Percentiles rank a stretch among this genome's conserved stretches.
Evolutionary conservation across 2,797 vertebrate species (phyloP).

Genomic region (Micrastur ruficollis): DNA sequence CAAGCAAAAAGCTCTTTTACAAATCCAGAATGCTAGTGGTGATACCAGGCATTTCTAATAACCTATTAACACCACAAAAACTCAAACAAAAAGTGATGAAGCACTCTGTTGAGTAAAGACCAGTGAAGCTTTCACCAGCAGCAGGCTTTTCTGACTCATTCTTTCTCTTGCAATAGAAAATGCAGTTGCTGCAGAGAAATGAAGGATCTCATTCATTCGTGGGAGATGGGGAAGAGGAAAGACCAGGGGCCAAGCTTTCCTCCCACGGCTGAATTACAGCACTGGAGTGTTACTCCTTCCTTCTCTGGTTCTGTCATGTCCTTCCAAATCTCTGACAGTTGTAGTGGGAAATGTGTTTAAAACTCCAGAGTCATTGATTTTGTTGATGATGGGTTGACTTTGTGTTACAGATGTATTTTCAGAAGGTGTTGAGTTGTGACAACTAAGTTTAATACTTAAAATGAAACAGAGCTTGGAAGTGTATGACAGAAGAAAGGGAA

Average conservation of each 20-base stretch:
- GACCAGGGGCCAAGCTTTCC: neutral
- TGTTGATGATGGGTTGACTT: neutral
- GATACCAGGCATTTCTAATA: conserved; percentile 10
- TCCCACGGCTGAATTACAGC: neutral
- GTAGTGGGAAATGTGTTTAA: neutral
- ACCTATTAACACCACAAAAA: neutral
- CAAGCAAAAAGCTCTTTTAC: conserved; percentile 3
- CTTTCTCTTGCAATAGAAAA: neutral
- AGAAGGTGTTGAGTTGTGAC: neutral
- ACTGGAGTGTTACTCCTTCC: neutral
- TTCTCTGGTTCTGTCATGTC: neutral
- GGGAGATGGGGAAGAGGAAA: neutral
- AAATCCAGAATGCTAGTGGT: neutral
- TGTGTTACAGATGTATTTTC: neutral
- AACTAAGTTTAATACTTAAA: neutral
- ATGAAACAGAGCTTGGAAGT: neutral
- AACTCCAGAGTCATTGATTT: neutral
- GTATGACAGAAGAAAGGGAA: neutral
- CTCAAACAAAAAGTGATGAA: neutral
- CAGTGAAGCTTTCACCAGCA: neutral
- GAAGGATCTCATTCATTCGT: conserved; percentile 16
- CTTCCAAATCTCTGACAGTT: neutral
- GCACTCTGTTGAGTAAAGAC: neutral
- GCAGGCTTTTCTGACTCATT: conserved; percentile 20
- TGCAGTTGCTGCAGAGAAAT: conserved; percentile 15